Evolutionary conservation across 2,113 vertebrate species (phyloP), one percentile per base, ranked within the genome.

Genomic region (Addax nasomaculatus): DNA sequence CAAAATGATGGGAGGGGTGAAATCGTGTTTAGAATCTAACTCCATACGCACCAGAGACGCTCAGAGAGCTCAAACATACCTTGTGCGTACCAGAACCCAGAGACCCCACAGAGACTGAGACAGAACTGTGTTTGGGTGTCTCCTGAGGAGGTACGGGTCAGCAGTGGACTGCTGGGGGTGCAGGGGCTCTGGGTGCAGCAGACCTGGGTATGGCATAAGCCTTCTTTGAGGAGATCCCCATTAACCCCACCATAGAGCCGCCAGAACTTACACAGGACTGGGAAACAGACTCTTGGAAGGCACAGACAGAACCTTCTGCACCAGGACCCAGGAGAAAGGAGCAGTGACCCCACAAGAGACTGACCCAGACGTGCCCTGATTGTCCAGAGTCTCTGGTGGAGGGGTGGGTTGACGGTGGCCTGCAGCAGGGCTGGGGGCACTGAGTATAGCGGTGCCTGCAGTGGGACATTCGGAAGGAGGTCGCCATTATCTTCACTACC

Each of bases 31-130:
- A 21, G n/a, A 67, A 36, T 67, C 64, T 36, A 67, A 36, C 4
- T 19, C n/a, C 4, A 11, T 21, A 67, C 4, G 8, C 0, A 0
- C 33, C 33, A 36, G 64, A 67, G 30, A 67, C 0, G 4, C 33
- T 36, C 33, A 67, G n/a, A 67, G 64, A 21, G 64, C n/a, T 21
- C 9, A 21, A 19, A 67, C 64, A 36, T 67, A 36, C 8, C 33
- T 67, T 36, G 64, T 67, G 64, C 0, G 0, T 19, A 36, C 64
- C 33, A 21, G 33, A 19, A n/a, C 64, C 64, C 17, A 36, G 33
- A 67, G 2, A 36, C 33, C 9, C 33, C 17, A 36, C 8, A 21
- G 64, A 21, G n/a, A 11, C 64, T 36, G 17, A 67, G n/a, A 1
- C 17, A 67, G 64, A 67, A 36, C 64, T 67, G 17, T 36, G 64